These are phyloP conservation scores for Brachionichthys hirsutus DNA, from an alignment of 2,113 vertebrate genomes.

Conservation along the genomic window DNA sequence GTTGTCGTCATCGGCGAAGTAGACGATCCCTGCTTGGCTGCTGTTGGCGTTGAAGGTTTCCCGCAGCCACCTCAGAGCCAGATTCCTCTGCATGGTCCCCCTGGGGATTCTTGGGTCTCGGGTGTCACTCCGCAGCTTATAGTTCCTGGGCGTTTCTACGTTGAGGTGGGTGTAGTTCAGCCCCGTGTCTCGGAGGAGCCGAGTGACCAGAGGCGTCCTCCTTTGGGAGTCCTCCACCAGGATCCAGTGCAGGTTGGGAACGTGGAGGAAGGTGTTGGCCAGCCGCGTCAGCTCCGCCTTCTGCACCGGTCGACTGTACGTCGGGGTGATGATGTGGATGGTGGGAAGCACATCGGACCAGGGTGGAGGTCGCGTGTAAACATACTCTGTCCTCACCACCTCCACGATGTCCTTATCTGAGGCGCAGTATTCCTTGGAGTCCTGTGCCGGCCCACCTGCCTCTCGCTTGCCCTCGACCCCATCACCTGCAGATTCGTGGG, in stretches of 20 bases:
- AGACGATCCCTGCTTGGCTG: conserved; percentile 91
- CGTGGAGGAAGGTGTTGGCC: conserved; percentile 94
- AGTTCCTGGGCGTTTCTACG: conserved; percentile 96
- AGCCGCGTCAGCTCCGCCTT: conserved; percentile 95
- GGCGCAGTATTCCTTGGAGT: conserved; percentile 96
- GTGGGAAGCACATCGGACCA: conserved; percentile 97
- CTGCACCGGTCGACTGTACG: conserved; percentile 95
- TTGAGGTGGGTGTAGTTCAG: conserved; percentile 99
- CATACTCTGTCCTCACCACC: conserved; percentile 98
- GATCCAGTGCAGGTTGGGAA: conserved; percentile 98
- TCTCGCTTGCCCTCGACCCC: conserved; percentile 85
- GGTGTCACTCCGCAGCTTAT: conserved; percentile 91
- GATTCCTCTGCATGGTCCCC: conserved; percentile 97
- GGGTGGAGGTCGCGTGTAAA: conserved; percentile 93
- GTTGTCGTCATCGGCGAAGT: conserved; percentile 97
- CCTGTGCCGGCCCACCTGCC: conserved; percentile 76
- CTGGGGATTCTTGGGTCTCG: conserved; percentile 92
- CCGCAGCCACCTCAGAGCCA: conserved; percentile 93
- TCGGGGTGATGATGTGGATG: conserved; percentile 96
- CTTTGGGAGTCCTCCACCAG: conserved; percentile 95
- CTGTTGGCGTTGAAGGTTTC: conserved; percentile 92
- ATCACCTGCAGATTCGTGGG: conserved; percentile 84
- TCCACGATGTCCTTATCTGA: conserved; percentile 97
- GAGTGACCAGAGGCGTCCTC: conserved; percentile 86
- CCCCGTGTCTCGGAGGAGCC: conserved; percentile 89